phyloP scores from a whole-genome alignment of 2,113 vertebrate species.

The Panurus biarmicus region DNA sequence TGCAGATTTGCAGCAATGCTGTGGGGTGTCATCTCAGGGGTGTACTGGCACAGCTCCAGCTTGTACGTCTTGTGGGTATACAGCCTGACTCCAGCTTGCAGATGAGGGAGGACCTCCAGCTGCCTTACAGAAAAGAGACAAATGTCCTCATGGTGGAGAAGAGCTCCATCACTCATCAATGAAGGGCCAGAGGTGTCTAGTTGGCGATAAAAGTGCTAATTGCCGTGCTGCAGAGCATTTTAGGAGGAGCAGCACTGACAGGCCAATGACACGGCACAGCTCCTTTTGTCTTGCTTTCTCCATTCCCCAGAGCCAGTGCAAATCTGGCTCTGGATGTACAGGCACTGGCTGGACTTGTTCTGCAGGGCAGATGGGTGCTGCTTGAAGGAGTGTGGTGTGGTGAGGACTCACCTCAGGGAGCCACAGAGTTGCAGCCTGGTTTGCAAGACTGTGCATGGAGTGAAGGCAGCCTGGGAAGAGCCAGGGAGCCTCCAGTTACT shows the following conservation, averaged over 20 bases:
- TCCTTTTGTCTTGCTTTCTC: neutral
- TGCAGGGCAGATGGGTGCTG: rapidly evolving
- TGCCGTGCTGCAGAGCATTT: neutral
- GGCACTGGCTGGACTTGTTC: rapidly evolving
- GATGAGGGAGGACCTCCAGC: neutral
- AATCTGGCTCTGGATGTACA: rapidly evolving
- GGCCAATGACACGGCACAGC: neutral
- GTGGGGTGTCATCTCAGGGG: rapidly evolving
- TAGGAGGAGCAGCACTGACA: neutral
- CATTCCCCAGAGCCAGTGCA: neutral
- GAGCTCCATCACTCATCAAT: neutral
- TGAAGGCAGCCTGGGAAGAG: neutral
- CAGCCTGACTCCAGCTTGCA: no score
- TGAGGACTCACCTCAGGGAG: neutral
- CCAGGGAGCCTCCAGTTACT: neutral
- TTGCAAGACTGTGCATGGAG: rapidly evolving
- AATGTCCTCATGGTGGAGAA: neutral
- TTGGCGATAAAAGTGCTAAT: neutral
- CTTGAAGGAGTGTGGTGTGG: rapidly evolving
- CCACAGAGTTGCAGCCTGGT: neutral
- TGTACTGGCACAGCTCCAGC: neutral
- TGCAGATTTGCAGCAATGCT: neutral
- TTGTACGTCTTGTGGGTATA: rapidly evolving
- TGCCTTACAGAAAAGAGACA: neutral
- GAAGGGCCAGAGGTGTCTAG: neutral